Evolutionary conservation across 2,888 invertebrate species (phyloP).

Genomic region (Colostygia pectinataria): DNA sequence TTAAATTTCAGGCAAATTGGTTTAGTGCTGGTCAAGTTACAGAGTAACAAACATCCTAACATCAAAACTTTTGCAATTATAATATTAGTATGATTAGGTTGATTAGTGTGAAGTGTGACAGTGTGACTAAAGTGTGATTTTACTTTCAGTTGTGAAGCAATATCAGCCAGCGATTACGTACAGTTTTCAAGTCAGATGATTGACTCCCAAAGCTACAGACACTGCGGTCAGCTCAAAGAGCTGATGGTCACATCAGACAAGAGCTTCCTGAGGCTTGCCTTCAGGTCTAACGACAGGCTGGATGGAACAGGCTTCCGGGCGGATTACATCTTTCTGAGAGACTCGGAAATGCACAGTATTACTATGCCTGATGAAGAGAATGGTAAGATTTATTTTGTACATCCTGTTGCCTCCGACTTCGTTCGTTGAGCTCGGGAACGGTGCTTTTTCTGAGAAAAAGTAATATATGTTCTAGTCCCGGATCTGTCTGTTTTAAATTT

Average conservation of each 20-base stretch:
- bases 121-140: background rate
- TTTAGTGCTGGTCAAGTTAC: too few species aligned
- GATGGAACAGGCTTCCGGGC: constrained; percentile 97
- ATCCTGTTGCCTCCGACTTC: too few species aligned
- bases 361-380: constrained; percentile 60
- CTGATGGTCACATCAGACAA: constrained; percentile 92
- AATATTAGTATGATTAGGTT: too few species aligned
- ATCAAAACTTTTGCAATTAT: too few species aligned
- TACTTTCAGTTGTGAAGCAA: constrained; percentile 90
- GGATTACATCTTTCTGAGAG: constrained; percentile 91
- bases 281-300: constrained; percentile 95
- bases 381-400: constrained; percentile 52
- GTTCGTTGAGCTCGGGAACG: too few species aligned
- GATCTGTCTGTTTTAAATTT: too few species aligned
- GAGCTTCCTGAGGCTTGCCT: constrained; percentile 95
- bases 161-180: constrained; percentile 96
- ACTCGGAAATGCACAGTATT: constrained; percentile 83
- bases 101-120: too few species aligned
- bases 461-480: too few species aligned
- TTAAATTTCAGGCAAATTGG: too few species aligned
- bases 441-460: too few species aligned
- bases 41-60: too few species aligned
- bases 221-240: constrained; percentile 92
- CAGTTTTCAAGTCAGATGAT: constrained; percentile 97
- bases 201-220: constrained; percentile 90